Conservation (phyloP, 1,140 invertebrate genomes). For the Temnothorax nylanderi region DNA sequence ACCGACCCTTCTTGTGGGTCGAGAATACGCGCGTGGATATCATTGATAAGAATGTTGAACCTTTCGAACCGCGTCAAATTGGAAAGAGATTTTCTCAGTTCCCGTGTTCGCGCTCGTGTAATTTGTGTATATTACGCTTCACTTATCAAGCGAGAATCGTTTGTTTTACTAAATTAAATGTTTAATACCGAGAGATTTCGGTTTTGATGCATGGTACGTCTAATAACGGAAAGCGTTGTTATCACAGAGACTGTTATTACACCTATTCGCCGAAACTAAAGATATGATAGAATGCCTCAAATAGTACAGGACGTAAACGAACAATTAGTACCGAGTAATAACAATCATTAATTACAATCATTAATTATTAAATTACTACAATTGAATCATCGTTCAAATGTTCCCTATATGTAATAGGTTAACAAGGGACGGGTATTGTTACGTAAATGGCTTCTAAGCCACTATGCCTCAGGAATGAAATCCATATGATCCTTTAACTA, state of each 20-base stretch:
- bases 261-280: neutral
- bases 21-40: neutral
- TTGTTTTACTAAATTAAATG: neutral
- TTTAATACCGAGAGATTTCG: neutral
- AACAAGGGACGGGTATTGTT: neutral
- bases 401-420: neutral
- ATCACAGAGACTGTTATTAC: neutral
- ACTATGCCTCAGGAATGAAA: neutral
- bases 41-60: neutral
- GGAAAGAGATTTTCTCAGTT: neutral
- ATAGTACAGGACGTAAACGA: neutral
- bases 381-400: neutral
- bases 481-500: conserved; percentile 10
- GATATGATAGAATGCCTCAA: neutral
- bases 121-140: neutral
- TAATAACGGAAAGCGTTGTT: neutral
- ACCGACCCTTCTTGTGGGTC: neutral
- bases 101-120: neutral
- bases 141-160: neutral
- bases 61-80: neutral
- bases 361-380: neutral
- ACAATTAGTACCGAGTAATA: conserved; percentile 1
- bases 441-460: conserved; percentile 9
- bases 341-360: neutral
- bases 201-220: neutral